Evolutionary conservation across 2,888 invertebrate genomes (phyloP).

Genomic region (Gortyna flavago): DNA sequence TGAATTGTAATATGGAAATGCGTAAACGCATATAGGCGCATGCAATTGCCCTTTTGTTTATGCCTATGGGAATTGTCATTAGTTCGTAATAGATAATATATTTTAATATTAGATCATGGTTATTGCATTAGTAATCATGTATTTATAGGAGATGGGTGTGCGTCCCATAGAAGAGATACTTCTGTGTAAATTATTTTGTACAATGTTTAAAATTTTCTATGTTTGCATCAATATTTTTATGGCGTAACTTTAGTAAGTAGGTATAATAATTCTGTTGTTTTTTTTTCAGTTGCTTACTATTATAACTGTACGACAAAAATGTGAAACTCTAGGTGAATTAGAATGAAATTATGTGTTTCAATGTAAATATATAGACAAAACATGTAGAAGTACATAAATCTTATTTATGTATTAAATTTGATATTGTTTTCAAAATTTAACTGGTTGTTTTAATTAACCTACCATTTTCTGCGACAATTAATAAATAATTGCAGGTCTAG

Average conservation of each 20-base stretch:
- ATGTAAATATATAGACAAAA: conserved; percentile 89
- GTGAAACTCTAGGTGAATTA: conserved; percentile 84
- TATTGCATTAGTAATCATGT: conserved; percentile 77
- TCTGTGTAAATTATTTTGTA: conserved; percentile 87
- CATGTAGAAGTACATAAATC: conserved; percentile 89
- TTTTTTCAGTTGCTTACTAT: conserved; percentile 86
- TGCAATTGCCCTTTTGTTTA: conserved; percentile 64
- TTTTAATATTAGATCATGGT: conserved; percentile 75
- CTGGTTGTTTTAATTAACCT: conserved; percentile 80
- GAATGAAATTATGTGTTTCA: conserved; percentile 88
- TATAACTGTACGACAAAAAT: conserved; percentile 81
- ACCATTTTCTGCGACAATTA: not conserved
- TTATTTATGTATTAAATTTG: conserved; percentile 90
- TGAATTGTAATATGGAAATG: conserved; percentile 59
- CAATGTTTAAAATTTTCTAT: conserved; percentile 80
- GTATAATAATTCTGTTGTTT: conserved; percentile 82
- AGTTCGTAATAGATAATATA: conserved; percentile 73
- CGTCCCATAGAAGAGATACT: conserved; percentile 70
- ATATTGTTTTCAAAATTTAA: conserved; percentile 90
- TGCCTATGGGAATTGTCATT: conserved; percentile 71
- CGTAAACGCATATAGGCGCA: conserved; percentile 68
- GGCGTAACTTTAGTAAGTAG: conserved; percentile 71
- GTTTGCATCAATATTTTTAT: conserved; percentile 83
- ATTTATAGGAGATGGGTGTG: conserved; percentile 71
- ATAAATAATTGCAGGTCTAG: not conserved